phyloP scores from a whole-genome alignment of 2,888 invertebrate genomes.

The Xanthorhoe spadicearia region DNA sequence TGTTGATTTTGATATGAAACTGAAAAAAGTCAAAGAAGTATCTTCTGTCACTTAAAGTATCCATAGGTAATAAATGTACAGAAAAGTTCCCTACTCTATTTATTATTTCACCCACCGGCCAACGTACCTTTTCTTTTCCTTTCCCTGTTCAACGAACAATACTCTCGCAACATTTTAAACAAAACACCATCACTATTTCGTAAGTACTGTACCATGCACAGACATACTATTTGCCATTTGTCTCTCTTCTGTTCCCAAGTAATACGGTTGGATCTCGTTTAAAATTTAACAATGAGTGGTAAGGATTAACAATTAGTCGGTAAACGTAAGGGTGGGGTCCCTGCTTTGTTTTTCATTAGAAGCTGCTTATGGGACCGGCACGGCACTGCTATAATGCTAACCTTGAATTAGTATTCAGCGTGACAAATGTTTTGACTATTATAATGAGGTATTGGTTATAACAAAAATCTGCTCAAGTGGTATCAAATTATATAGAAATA shows the following conservation, averaged over 20 bases:
- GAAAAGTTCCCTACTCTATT: too few relatives aligned
- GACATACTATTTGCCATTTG: background rate
- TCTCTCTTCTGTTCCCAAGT: background rate
- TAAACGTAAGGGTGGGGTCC: conserved; percentile 41
- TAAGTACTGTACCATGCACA: background rate
- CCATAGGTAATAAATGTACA: too few relatives aligned
- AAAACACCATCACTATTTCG: conserved; percentile 20
- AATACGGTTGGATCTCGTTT: conserved; percentile 26
- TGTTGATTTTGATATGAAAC: background rate
- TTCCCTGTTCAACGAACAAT: background rate
- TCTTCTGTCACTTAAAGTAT: conserved; percentile 1
- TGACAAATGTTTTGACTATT: conserved; percentile 21
- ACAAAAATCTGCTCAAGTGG: background rate
- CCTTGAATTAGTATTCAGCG: conserved; percentile 30
- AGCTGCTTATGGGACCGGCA: conserved; percentile 37
- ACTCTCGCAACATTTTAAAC: background rate
- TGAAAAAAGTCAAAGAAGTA: background rate
- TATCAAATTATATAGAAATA: background rate
- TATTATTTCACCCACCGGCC: background rate
- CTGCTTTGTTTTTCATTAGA: conserved; percentile 56
- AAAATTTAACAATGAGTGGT: conserved; percentile 10
- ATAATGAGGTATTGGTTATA: background rate
- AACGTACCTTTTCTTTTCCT: background rate
- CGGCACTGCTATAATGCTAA: conserved; percentile 31
- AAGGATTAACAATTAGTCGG: conserved; percentile 47